Evolutionary conservation across 2,888 invertebrate species (phyloP).

Genomic region (Hypercompe scribonia): DNA sequence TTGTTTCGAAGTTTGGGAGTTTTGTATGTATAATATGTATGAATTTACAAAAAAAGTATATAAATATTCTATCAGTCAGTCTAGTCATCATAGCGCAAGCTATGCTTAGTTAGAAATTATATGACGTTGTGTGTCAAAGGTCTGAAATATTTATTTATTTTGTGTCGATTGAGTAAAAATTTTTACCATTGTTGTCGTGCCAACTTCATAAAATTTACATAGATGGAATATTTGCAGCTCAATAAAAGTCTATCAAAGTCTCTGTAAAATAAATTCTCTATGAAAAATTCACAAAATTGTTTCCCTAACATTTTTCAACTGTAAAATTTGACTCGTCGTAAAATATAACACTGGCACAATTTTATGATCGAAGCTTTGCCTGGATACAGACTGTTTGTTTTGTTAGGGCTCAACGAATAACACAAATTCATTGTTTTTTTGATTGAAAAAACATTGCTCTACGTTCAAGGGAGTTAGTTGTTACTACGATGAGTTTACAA

Average conservation of each 20-base stretch:
- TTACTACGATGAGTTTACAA: not conserved
- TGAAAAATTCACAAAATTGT: slow-evolving; percentile 17
- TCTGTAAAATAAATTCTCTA: slow-evolving; percentile 9
- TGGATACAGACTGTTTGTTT: slow-evolving; percentile 2
- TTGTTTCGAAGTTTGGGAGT: no score
- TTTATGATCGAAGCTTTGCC: slow-evolving; percentile 10
- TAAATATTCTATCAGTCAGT: no score
- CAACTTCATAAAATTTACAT: slow-evolving; percentile 2
- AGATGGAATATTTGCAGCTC: slow-evolving; percentile 6
- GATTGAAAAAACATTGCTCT: not conserved
- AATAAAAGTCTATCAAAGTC: slow-evolving; percentile 20
- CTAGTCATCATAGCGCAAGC: no score
- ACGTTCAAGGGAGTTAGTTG: not conserved
- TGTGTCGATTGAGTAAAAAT: not conserved
- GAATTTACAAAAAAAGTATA: no score
- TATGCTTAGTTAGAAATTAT: no score
- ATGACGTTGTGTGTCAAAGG: no score
- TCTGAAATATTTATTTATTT: no score
- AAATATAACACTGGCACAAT: slow-evolving; percentile 6
- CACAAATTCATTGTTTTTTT: not conserved
- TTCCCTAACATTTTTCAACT: slow-evolving; percentile 11
- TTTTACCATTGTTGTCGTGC: not conserved
- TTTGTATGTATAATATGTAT: no score
- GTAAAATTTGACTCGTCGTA: slow-evolving; percentile 12
- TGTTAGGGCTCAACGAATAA: slow-evolving; percentile 10